These are phyloP conservation scores for Tetragonisca angustula DNA, from an alignment of 2,888 invertebrate species.

Conservation along the genomic window DNA sequence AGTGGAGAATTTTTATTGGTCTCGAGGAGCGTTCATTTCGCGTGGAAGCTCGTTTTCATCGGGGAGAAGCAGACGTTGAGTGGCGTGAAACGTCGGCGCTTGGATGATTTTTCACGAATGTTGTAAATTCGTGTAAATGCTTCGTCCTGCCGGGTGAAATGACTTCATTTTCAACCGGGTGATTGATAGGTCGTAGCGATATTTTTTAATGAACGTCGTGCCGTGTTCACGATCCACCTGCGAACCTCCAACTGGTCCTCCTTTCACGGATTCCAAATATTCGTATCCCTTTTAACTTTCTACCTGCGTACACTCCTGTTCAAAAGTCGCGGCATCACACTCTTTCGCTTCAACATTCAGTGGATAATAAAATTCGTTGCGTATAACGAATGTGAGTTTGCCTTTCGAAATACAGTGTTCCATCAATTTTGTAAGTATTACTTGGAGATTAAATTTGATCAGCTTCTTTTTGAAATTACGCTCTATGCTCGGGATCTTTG, in stretches of 20 bases:
- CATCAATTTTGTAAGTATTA: too few relatives aligned
- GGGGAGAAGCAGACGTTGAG: background rate
- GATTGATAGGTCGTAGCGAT: background rate
- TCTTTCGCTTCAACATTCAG: too few relatives aligned
- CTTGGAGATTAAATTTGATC: too few relatives aligned
- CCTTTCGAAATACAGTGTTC: too few relatives aligned
- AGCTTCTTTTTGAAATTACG: too few relatives aligned
- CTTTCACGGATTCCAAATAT: background rate
- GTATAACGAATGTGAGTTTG: too few relatives aligned
- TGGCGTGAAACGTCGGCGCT: background rate
- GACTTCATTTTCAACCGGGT: background rate
- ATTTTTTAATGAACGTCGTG: background rate
- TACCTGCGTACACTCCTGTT: background rate
- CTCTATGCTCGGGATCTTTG: too few relatives aligned
- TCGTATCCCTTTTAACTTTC: background rate
- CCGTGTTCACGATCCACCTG: background rate
- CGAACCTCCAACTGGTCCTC: background rate
- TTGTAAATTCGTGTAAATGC: background rate
- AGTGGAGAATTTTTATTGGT: slow-evolving; percentile 12
- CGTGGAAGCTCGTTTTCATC: background rate
- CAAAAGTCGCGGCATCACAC: too few relatives aligned
- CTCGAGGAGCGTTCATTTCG: slow-evolving; percentile 5
- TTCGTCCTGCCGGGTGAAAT: background rate
- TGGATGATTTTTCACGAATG: slow-evolving; percentile 6
- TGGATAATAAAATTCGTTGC: too few relatives aligned